These are phyloP conservation scores for Ips typographus DNA, from an alignment of 1,140 invertebrate genomes.

Conservation along the genomic window DNA sequence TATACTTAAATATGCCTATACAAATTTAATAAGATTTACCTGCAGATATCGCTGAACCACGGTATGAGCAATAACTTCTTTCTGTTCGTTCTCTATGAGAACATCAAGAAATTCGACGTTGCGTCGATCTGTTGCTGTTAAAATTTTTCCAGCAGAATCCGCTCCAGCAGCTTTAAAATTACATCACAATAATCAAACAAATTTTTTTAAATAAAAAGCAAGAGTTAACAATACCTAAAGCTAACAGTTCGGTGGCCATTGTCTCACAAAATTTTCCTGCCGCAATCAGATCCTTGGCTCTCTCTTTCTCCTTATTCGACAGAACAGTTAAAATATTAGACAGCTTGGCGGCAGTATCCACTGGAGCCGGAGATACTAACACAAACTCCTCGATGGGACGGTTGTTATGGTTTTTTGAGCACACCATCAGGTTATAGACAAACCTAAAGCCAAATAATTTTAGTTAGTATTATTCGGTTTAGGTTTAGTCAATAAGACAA, in stretches of 20 bases:
- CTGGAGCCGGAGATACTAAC: conserved; percentile 92
- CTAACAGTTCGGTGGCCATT: conserved; percentile 95
- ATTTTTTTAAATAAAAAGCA: not conserved
- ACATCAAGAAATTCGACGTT: conserved; percentile 96
- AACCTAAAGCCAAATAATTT: conserved; percentile 59
- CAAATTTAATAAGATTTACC: conserved; percentile 56
- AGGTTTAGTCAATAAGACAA: too few species aligned
- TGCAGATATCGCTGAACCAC: conserved; percentile 86
- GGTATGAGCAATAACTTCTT: conserved; percentile 91
- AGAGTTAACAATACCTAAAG: conserved; percentile 57
- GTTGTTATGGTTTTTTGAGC: conserved; percentile 95
- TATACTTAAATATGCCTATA: conserved; percentile 52
- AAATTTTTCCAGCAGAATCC: conserved; percentile 87
- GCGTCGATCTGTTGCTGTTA: conserved; percentile 87
- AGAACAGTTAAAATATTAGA: conserved; percentile 89
- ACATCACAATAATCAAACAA: not conserved
- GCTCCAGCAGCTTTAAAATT: conserved; percentile 72
- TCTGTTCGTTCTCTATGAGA: conserved; percentile 97
- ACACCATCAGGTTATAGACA: conserved; percentile 98
- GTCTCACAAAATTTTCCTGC: conserved; percentile 95
- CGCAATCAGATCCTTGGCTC: conserved; percentile 92
- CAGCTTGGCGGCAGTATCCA: conserved; percentile 96
- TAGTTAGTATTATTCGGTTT: not conserved
- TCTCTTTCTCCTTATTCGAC: conserved; percentile 94
- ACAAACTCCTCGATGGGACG: conserved; percentile 97